Conservation (phyloP, 64 coral and sea anemone species). For the Acropora tenuis region DNA sequence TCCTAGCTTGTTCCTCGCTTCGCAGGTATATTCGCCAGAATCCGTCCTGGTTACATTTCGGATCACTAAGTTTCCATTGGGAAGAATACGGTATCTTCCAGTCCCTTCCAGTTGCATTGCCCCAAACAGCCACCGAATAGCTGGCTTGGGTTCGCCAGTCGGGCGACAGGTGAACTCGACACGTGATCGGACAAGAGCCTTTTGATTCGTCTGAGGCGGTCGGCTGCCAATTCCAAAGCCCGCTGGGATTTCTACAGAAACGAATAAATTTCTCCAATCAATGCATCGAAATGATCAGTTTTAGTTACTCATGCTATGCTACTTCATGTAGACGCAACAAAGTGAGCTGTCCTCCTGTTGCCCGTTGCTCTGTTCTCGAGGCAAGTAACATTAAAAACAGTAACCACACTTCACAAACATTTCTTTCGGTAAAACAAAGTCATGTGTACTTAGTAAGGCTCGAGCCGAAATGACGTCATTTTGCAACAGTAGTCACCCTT, state of each 20-base stretch:
- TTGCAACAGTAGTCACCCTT: too few species aligned
- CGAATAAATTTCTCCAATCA: not conserved
- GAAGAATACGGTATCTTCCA: constrained; percentile 55
- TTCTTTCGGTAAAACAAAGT: too few species aligned
- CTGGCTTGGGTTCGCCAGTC: constrained; percentile 73
- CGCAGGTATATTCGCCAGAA: constrained; percentile 69
- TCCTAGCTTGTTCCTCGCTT: constrained; percentile 65
- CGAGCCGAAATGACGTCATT: too few species aligned
- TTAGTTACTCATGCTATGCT: too few species aligned
- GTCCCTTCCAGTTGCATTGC: constrained; percentile 10
- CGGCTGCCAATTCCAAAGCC: constrained; percentile 86
- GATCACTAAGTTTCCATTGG: constrained; percentile 78
- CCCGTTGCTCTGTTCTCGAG: too few species aligned
- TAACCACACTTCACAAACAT: too few species aligned
- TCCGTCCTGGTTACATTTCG: constrained; percentile 58
- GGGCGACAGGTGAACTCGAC: constrained; percentile 69
- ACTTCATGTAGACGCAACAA: too few species aligned
- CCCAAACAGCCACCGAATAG: constrained; percentile 62
- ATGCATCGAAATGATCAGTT: not conserved
- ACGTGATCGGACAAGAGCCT: constrained; percentile 53
- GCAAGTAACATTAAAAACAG: too few species aligned
- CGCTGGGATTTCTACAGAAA: constrained; percentile 73
- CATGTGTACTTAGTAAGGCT: too few species aligned
- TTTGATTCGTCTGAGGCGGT: constrained; percentile 33
- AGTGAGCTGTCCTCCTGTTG: too few species aligned